phyloP scores from a whole-genome alignment of 2,797 vertebrate species.

The Triplophysa bombifrons region DNA sequence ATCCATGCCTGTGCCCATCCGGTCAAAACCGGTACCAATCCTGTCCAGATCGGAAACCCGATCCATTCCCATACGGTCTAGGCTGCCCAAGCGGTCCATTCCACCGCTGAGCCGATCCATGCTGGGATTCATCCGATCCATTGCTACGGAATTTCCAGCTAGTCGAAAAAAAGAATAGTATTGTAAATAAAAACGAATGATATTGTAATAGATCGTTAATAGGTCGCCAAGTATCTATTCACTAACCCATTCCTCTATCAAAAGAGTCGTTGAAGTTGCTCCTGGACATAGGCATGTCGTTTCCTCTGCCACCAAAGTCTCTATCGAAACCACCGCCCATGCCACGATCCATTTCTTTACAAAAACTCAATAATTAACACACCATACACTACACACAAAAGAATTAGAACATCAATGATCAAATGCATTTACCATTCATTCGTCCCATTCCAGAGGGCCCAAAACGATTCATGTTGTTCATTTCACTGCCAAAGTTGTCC shows the following conservation, averaged over 20 bases:
- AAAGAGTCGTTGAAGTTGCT: slow-evolving; percentile 88
- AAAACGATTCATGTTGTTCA: slow-evolving; percentile 92
- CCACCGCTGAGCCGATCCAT: slow-evolving; percentile 80
- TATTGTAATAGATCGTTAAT: neutral
- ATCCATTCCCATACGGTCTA: slow-evolving; percentile 87
- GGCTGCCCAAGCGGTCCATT: slow-evolving; percentile 85
- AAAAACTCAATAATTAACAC: slow-evolving; percentile 43
- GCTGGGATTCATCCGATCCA: slow-evolving; percentile 84
- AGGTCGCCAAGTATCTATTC: neutral
- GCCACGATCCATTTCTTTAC: slow-evolving; percentile 87
- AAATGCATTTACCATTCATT: slow-evolving; percentile 84
- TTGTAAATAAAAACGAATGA: neutral
- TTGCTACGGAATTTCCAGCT: slow-evolving; percentile 80
- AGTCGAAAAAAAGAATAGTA: neutral
- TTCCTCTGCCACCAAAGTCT: slow-evolving; percentile 86
- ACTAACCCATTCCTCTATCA: slow-evolving; percentile 90
- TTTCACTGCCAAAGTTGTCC: slow-evolving; percentile 88
- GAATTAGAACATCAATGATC: neutral
- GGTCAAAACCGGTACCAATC: slow-evolving; percentile 85
- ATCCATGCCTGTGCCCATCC: slow-evolving; percentile 83
- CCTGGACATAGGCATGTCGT: slow-evolving; percentile 90
- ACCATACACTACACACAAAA: neutral
- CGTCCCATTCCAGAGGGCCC: slow-evolving; percentile 91
- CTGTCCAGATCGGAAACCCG: slow-evolving; percentile 84
- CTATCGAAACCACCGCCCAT: slow-evolving; percentile 87